Conservation (phyloP, 2,113 vertebrate species). For the Cichladusa arquata region DNA sequence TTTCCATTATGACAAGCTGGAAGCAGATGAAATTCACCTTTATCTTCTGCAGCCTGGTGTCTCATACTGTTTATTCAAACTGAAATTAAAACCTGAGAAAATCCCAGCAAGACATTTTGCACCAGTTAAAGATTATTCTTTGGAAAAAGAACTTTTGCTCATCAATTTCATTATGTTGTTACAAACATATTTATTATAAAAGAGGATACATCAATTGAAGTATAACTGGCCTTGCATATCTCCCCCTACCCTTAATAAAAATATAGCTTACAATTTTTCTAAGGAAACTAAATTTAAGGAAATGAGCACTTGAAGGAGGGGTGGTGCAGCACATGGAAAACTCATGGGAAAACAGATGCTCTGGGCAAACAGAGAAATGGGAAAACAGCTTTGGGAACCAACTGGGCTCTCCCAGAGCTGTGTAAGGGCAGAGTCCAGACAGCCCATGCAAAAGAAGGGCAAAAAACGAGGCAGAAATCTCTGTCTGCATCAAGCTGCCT, state of each 20-base stretch:
- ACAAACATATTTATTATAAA: conserved; percentile 68
- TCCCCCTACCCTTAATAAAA: not conserved
- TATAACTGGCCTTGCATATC: not conserved
- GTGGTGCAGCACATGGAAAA: not conserved
- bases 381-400: not conserved
- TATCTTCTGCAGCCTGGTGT: conserved; percentile 76
- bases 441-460: too few relatives aligned
- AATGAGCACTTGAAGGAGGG: not conserved
- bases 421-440: not conserved
- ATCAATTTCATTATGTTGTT: conserved; percentile 71
- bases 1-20: conserved; percentile 78
- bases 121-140: conserved; percentile 77
- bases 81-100: conserved; percentile 83
- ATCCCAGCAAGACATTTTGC: conserved; percentile 66
- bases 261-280: not conserved
- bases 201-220: conserved; percentile 61
- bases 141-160: conserved; percentile 71
- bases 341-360: not conserved
- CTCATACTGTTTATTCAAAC: conserved; percentile 78
- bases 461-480: not conserved
- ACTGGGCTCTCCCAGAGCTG: not conserved
- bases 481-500: not conserved
- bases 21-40: conserved; percentile 80
- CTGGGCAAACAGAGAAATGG: too few relatives aligned
- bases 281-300: not conserved